A percentile compares a stretch with the other conserved stretches of the same genome.
Evolutionary conservation across 1,140 invertebrate species (phyloP).

Genomic region (Megalonaias nervosa): DNA sequence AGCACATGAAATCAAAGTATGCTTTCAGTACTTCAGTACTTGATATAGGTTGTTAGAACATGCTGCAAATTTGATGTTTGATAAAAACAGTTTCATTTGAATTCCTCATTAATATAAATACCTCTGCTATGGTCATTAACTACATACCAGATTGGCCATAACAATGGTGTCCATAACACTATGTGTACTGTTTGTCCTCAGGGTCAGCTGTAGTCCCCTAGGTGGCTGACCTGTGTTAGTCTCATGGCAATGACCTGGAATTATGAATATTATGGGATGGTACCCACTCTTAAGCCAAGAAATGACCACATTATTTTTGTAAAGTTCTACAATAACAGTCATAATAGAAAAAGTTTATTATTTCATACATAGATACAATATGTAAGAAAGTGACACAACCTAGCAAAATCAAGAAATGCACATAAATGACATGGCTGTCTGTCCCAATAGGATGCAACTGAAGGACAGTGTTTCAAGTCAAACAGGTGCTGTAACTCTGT

Average conservation of each 20-base stretch:
- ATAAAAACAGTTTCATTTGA: too few relatives aligned
- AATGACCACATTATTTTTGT: neutral
- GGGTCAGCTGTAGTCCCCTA: constrained; percentile 93
- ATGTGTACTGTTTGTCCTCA: constrained; percentile 87
- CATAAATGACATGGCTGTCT: neutral
- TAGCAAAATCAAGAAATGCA: neutral
- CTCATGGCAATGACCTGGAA: constrained; percentile 93
- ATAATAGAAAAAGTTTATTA: neutral
- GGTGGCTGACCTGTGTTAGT: constrained; percentile 92
- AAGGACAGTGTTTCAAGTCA: too few relatives aligned
- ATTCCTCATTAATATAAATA: too few relatives aligned
- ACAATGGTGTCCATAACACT: constrained; percentile 97
- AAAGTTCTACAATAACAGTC: neutral
- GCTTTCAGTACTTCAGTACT: too few relatives aligned
- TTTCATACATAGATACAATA: constrained; percentile 1
- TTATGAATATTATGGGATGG: neutral
- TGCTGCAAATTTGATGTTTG: too few relatives aligned
- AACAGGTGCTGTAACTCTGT: too few relatives aligned
- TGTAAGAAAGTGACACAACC: neutral
- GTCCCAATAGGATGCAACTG: neutral
- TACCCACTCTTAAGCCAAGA: neutral
- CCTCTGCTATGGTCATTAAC: neutral
- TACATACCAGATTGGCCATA: constrained; percentile 93
- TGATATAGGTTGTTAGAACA: too few relatives aligned
- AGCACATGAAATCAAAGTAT: too few relatives aligned